phyloP scores from a whole-genome alignment of 2,888 invertebrate genomes.

The Automeris io region DNA sequence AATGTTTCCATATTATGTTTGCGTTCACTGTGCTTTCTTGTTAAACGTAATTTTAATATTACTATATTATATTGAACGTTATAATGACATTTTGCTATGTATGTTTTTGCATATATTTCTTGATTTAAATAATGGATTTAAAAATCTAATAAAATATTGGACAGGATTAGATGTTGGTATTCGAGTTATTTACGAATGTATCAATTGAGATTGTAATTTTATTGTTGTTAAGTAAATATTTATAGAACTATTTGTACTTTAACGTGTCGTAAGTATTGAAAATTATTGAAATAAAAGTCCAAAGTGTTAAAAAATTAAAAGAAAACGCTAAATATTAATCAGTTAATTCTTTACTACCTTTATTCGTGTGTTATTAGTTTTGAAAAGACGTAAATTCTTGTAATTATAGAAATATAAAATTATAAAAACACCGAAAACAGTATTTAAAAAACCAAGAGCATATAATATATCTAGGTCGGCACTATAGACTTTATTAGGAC shows the following conservation, averaged over 20 bases:
- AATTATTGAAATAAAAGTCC: slow-evolving; percentile 32
- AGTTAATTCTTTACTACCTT: slow-evolving; percentile 16
- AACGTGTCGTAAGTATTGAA: slow-evolving; percentile 51
- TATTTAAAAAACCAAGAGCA: slow-evolving; percentile 24
- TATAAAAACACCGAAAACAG: neutral
- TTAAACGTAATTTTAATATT: slow-evolving; percentile 62
- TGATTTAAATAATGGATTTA: slow-evolving; percentile 32
- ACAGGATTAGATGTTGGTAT: slow-evolving; percentile 40
- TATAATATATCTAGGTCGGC: slow-evolving; percentile 49
- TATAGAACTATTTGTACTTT: slow-evolving; percentile 47
- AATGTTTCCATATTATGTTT: too few relatives aligned
- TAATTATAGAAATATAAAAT: neutral
- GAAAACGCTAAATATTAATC: slow-evolving; percentile 26
- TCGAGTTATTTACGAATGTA: slow-evolving; percentile 45
- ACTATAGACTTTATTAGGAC: slow-evolving; percentile 73
- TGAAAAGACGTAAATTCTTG: neutral
- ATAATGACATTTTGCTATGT: slow-evolving; percentile 51
- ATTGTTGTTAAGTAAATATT: slow-evolving; percentile 65
- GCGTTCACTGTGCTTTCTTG: too few relatives aligned
- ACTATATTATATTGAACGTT: slow-evolving; percentile 49
- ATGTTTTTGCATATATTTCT: slow-evolving; percentile 49
- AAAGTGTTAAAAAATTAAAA: slow-evolving; percentile 30
- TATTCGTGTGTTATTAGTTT: too few relatives aligned
- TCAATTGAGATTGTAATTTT: slow-evolving; percentile 51
- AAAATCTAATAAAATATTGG: slow-evolving; percentile 27